Base-by-base conservation (phyloP, 2,113 vertebrate species). In the Urocolius indicus region DNA sequence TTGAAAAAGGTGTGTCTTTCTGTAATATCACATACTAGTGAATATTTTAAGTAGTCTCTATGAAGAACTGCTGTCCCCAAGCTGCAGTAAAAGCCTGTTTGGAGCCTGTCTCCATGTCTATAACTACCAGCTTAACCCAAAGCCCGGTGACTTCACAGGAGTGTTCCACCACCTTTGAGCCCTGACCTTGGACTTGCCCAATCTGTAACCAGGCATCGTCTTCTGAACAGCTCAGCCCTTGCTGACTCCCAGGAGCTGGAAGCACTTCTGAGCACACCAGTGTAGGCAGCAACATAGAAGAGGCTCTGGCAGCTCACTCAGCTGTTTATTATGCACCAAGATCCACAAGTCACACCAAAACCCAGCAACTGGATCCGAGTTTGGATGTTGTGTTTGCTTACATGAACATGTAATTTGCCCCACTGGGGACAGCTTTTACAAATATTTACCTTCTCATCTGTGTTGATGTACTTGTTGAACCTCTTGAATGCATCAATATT, bases 381-480 rank as follows among this genome's bases (percentile, higher is more conserved):
- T 89, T 59, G 8, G 46, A 12, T 7, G 34, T 63, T 32, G 4
- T 0, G 0, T 52, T 49, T 73, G 55, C 8, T 34, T 55, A 22
- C 4, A 29, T 27, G 15, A 51, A 11, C 5, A 5, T 34, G 41
- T 36, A 51, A 83, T 32, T 5, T 58, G 63, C 62, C n/a, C 58
- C 23, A 34, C 6, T 10, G 58, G 19, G 36, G 34, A n/a, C 29
- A 54, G 51, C 6, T 86, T 75, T 38, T n/a, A 58, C 68, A 76
- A 89, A 59, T 73, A 76, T 93, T 97, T 96, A 99, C 99, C 99
- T 99, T 99, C 93, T 99, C 99, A 58, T 99, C 99, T 16, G 99
- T 99, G 98, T 99, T 99, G 95, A 99, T 99, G 36, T 99, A 99
- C 96, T 99, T 99, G 98, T 99, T 99, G 97, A 99, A 99, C 96